Evolutionary conservation across 2,888 invertebrate species (phyloP).

Genomic region (Conchocele bisecta): DNA sequence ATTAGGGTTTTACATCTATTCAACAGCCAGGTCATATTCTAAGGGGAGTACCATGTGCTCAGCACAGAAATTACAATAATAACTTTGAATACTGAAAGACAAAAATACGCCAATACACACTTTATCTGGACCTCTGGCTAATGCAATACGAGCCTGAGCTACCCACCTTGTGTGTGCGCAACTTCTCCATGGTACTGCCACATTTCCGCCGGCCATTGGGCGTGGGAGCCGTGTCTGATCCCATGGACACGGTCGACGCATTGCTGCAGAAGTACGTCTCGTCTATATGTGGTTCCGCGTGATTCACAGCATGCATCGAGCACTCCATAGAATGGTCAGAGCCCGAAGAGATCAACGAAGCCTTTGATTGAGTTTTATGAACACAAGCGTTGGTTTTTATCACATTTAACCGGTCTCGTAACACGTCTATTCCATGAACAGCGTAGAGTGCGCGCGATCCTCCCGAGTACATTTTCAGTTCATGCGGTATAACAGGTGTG

Average conservation of each 20-base stretch:
- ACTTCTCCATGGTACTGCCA: constrained; percentile 56
- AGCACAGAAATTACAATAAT: no score
- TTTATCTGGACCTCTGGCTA: neutral
- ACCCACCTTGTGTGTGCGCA: constrained; percentile 56
- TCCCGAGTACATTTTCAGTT: constrained; percentile 59
- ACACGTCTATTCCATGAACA: constrained; percentile 53
- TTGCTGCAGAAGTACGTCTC: constrained; percentile 70
- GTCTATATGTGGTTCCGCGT: constrained; percentile 59
- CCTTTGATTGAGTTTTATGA: constrained; percentile 71
- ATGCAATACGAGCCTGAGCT: no score
- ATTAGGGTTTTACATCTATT: no score
- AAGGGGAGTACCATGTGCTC: no score
- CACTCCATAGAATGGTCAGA: constrained; percentile 75
- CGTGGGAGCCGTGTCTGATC: constrained; percentile 72
- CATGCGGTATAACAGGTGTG: constrained; percentile 66
- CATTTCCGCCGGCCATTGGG: constrained; percentile 54
- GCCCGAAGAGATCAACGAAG: constrained; percentile 74
- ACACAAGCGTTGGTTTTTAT: constrained; percentile 64
- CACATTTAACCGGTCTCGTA: constrained; percentile 58
- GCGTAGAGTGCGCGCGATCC: constrained; percentile 52
- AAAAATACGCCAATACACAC: no score
- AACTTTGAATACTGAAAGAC: no score
- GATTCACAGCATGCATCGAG: constrained; percentile 50
- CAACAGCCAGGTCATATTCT: no score
- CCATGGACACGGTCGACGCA: constrained; percentile 73